These are phyloP conservation scores for Platichthys stellatus DNA, from an alignment of 2,113 vertebrate species.

Conservation along the genomic window DNA sequence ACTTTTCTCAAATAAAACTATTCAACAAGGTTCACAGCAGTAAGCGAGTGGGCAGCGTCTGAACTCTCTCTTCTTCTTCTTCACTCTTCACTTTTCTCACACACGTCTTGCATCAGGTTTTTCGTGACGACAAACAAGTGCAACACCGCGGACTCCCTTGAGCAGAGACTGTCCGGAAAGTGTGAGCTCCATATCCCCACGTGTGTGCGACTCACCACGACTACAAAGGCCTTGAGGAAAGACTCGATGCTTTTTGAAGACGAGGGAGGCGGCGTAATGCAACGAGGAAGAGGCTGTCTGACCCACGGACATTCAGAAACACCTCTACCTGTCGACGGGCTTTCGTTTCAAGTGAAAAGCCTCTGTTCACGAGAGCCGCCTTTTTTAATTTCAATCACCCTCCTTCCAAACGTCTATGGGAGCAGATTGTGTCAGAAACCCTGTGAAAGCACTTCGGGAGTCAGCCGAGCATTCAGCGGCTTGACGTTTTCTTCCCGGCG, in stretches of 20 bases:
- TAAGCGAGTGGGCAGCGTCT: neutral
- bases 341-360: constrained; percentile 1
- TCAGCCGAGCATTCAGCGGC: neutral
- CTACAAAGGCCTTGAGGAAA: neutral
- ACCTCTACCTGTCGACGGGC: neutral
- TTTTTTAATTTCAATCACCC: constrained; percentile 18
- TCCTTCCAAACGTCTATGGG: neutral
- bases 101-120: neutral
- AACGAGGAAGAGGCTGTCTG: neutral
- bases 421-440: constrained; percentile 27
- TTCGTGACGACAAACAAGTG: neutral
- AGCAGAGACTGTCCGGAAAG: neutral
- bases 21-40: too few relatives aligned
- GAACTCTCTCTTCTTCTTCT: neutral
- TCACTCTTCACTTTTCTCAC: neutral
- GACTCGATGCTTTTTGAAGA: neutral
- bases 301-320: neutral
- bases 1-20: neutral
- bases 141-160: constrained; percentile 11
- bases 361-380: constrained; percentile 13
- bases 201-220: neutral
- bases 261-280: neutral
- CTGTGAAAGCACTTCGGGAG: constrained; percentile 6
- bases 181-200: neutral
- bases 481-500: neutral